Evolutionary conservation across 2,797 vertebrate species (phyloP), one percentile per base, ranked within the genome.

Genomic region (Karalla daura): DNA sequence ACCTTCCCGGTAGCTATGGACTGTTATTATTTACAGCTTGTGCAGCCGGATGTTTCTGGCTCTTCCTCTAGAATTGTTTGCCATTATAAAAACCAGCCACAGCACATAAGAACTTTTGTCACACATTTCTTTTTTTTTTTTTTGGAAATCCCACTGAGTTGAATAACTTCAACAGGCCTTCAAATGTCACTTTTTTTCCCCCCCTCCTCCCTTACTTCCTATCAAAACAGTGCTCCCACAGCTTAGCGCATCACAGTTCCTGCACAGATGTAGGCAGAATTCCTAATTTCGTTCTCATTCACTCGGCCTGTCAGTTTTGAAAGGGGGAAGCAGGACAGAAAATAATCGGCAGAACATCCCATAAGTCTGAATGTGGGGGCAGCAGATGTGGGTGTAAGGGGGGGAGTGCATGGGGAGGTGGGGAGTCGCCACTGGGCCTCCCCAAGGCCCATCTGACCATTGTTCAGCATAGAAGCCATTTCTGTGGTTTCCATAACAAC

Each of bases 401-500:
- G 68, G 76, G 6, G 5, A 5, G 28, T 30, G 11, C 7, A 11
- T 92, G 92, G 91, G 93, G 74, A 59, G 68, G 92, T 91, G 93
- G 76, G 62, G 68, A 74, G 61, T 14, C 37, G 33, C 33, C 41
- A 39, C 39, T 23, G 40, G 76, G 67, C 85, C 92, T 92, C 90
- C 92, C 91, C 92, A 89, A 89, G 93, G 91, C 86, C 81, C 84
- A 83, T 88, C 87, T 75, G 65, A 93, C 94, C 85, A 95, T 95
- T 94, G 91, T 92, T 94, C 88, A 81, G 84, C 87, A 85, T 82
- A 91, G 92, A 89, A 94, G 93, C 94, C 93, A 95, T 96, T 96
- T 96, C 93, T 95, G 89, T 85, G 91, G 96, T 98, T 95, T 89
- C 95, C 90, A 95, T 95, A 93, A 93, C 95, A 93, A 95, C 95